phyloP scores from a whole-genome alignment of 2,888 invertebrate genomes.

The Lissonota sp. region DNA sequence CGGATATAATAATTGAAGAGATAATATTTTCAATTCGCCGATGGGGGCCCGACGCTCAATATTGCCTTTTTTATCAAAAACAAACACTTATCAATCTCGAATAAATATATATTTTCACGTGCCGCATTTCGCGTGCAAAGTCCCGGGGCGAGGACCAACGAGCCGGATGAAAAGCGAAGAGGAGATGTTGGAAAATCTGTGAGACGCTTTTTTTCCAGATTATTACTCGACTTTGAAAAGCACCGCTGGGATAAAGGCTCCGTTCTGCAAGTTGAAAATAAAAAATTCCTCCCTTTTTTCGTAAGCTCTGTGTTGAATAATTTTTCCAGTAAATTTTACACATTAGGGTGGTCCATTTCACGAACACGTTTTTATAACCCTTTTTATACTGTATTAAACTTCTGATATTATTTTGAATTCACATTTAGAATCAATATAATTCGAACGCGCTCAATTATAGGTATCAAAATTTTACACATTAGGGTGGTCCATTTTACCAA shows the following conservation, averaged over 20 bases:
- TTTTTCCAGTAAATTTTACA: too few relatives aligned
- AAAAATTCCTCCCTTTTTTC: constrained; percentile 40
- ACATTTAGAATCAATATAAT: too few relatives aligned
- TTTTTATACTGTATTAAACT: too few relatives aligned
- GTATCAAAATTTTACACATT: too few relatives aligned
- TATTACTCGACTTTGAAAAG: constrained; percentile 36
- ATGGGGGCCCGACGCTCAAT: constrained; percentile 15
- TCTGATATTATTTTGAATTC: too few relatives aligned
- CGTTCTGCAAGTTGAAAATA: constrained; percentile 1
- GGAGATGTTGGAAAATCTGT: background rate
- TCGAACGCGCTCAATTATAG: too few relatives aligned
- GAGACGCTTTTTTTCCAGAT: constrained; percentile 38
- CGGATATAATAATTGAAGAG: constrained; percentile 3
- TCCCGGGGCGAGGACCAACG: background rate
- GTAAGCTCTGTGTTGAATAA: background rate
- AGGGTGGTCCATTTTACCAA: too few relatives aligned
- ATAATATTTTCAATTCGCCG: constrained; percentile 32
- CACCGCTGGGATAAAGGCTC: constrained; percentile 1
- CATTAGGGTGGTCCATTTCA: too few relatives aligned
- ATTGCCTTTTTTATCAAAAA: constrained; percentile 53
- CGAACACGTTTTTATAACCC: too few relatives aligned
- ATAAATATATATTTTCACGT: constrained; percentile 28
- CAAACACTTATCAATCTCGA: constrained; percentile 47
- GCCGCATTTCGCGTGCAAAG: background rate
- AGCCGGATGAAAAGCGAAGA: background rate